phyloP scores from a whole-genome alignment of 2,888 invertebrate genomes.

The Cephus runcator region DNA sequence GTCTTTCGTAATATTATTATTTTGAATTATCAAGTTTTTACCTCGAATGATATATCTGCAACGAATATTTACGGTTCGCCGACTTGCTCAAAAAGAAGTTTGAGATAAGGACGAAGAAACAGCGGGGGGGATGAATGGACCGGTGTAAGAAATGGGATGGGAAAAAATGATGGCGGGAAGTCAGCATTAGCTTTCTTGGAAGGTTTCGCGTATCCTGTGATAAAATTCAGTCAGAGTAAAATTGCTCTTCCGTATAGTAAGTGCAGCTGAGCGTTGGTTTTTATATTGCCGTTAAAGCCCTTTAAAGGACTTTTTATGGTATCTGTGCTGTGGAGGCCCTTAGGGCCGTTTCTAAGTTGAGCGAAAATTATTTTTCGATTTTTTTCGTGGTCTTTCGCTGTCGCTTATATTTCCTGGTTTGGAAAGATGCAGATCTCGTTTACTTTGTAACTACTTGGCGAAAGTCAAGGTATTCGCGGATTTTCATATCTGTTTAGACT shows the following conservation, averaged over 20 bases:
- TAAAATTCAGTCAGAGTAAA: not conserved
- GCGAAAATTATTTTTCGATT: not conserved
- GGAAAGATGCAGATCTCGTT: not conserved
- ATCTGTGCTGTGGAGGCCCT: not conserved
- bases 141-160: not conserved
- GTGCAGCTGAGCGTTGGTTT: constrained; percentile 1
- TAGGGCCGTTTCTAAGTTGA: not conserved
- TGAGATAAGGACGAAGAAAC: not conserved
- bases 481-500: not conserved
- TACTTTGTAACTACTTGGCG: not conserved
- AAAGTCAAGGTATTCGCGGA: not conserved
- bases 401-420: not conserved
- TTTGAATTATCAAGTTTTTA: not conserved
- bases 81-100: not conserved
- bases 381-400: not conserved
- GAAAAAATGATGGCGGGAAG: not conserved
- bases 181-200: not conserved
- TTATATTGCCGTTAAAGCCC: not conserved
- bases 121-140: not conserved
- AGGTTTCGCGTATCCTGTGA: not conserved
- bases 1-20: not conserved
- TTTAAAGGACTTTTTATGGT: not conserved
- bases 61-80: not conserved
- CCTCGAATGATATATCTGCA: not conserved
- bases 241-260: not conserved